Evolutionary conservation across 2,797 vertebrate species (phyloP).

Genomic region (Acanthiza pusilla): DNA sequence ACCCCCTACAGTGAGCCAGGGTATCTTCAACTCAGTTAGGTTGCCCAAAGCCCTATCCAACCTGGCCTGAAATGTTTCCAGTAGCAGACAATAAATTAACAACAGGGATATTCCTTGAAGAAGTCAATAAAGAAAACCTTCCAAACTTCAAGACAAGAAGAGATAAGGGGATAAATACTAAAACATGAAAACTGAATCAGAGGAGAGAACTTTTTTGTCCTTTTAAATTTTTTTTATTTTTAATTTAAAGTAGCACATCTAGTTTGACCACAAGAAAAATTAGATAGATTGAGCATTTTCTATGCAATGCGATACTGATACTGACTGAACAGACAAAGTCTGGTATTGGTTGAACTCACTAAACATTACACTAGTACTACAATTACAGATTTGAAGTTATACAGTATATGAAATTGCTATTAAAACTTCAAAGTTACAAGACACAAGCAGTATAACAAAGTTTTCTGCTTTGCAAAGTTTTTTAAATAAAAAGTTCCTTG

Average conservation of each 20-base stretch:
- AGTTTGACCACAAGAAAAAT: not conserved
- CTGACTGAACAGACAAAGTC: not conserved
- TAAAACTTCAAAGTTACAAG: not conserved
- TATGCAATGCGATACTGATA: not conserved
- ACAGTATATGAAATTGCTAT: not conserved
- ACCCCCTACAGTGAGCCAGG: not conserved
- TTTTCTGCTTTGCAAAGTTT: not conserved
- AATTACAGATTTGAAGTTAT: not conserved
- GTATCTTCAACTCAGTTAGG: not conserved
- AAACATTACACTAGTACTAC: not conserved
- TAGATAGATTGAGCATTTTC: not conserved
- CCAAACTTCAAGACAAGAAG: not conserved
- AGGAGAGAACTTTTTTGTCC: not conserved
- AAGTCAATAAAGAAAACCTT: not conserved
- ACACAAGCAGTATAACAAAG: not conserved
- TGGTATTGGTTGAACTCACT: not conserved
- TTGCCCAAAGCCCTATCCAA: not conserved
- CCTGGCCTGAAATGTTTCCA: not conserved
- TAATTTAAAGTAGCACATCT: not conserved
- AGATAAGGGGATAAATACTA: not conserved
- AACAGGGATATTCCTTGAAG: not conserved
- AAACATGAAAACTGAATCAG: not conserved
- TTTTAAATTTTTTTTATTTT: not conserved
- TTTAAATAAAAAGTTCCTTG: not conserved
- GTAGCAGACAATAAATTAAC: not conserved